Evolutionary conservation across 2,113 vertebrate species (phyloP).

Genomic region (Melanerpes formicivorus): DNA sequence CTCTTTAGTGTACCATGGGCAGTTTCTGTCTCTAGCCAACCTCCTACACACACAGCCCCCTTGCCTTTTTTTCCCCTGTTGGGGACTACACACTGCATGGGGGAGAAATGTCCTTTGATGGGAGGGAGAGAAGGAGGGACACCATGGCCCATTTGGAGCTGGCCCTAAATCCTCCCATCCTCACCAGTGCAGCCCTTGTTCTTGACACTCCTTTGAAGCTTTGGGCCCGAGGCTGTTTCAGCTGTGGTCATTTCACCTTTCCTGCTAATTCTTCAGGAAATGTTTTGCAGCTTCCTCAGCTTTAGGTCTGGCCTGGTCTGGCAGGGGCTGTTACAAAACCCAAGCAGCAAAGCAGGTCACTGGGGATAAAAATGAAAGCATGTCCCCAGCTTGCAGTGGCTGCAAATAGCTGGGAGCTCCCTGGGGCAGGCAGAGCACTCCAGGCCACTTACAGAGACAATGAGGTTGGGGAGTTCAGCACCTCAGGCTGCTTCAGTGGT

Average conservation of each 20-base stretch:
- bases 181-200: fast-evolving
- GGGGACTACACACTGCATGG: background rate
- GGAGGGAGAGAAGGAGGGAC: background rate
- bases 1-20: background rate
- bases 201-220: background rate
- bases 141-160: background rate
- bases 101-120: background rate
- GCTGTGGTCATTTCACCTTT: background rate
- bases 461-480: background rate
- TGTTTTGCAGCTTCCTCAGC: background rate
- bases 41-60: background rate
- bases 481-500: background rate
- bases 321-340: background rate
- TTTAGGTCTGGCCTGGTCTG: background rate
- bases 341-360: background rate
- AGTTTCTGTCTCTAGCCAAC: background rate
- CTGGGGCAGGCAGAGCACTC: background rate
- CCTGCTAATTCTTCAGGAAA: background rate
- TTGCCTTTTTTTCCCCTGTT: background rate
- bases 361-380: background rate
- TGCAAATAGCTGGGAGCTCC: background rate
- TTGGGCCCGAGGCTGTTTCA: background rate
- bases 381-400: background rate
- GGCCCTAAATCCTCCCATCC: background rate
- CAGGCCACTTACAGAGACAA: background rate